Percentiles rank a stretch among this genome's conserved stretches.
Conservation (phyloP, 2,888 invertebrate genomes). For the Melanotus villosus region DNA sequence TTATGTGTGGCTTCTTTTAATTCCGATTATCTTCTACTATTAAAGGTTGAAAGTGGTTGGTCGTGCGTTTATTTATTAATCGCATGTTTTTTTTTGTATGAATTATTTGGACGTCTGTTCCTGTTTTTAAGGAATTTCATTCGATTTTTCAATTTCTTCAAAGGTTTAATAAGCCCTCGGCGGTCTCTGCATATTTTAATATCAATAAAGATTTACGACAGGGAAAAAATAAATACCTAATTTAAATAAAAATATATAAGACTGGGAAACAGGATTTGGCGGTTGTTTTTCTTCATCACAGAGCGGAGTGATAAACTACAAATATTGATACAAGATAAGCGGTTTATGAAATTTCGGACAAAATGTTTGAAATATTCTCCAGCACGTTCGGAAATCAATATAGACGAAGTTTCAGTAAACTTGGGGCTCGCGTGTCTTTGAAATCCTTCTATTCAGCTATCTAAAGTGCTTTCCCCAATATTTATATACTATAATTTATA, state of each 20-base stretch:
- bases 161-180: too few relatives aligned
- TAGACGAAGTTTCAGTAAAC: constrained; percentile 52
- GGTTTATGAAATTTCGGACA: constrained; percentile 68
- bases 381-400: constrained; percentile 65
- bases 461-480: constrained; percentile 61
- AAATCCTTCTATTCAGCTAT: constrained; percentile 51
- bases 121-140: too few relatives aligned
- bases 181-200: neutral
- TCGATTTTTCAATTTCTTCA: too few relatives aligned
- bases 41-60: too few relatives aligned
- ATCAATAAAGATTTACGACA: neutral
- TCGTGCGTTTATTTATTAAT: too few relatives aligned
- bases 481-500: constrained; percentile 65
- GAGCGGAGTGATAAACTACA: constrained; percentile 65
- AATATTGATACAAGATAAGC: constrained; percentile 69
- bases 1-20: too few relatives aligned
- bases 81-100: too few relatives aligned
- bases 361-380: constrained; percentile 66
- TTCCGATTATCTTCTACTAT: too few relatives aligned
- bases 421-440: constrained; percentile 35
- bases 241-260: constrained; percentile 37
- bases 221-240: constrained; percentile 11
- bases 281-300: constrained; percentile 45
- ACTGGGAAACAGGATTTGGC: constrained; percentile 28
- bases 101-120: too few relatives aligned